These are phyloP conservation scores for Macrobrachium rosenbergii DNA, from an alignment of 1,140 invertebrate species.

Conservation along the genomic window DNA sequence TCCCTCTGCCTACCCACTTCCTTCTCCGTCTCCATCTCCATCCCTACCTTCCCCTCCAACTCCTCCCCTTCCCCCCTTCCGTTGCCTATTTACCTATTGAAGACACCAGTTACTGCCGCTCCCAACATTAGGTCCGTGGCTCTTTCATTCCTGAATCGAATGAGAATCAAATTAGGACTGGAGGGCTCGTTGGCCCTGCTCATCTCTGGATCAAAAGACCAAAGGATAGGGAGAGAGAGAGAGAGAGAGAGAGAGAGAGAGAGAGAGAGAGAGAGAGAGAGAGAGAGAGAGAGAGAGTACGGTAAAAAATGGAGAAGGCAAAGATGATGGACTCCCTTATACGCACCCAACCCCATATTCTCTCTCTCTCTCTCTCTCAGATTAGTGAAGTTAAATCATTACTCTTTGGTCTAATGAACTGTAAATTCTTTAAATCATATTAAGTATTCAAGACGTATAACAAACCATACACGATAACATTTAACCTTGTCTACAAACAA, in stretches of 20 bases:
- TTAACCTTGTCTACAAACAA: too few relatives aligned
- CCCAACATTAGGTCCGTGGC: background rate
- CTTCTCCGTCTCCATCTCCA: background rate
- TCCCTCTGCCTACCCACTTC: background rate
- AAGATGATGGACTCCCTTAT: conserved; percentile 1
- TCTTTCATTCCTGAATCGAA: background rate
- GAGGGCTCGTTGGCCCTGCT: background rate
- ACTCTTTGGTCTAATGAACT: too few relatives aligned
- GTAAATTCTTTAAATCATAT: too few relatives aligned
- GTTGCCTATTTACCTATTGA: background rate
- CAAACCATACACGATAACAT: too few relatives aligned
- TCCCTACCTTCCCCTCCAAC: background rate
- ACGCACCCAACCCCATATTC: background rate
- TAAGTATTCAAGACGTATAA: too few relatives aligned
- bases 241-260: conserved; percentile 1
- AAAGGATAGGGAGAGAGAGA: conserved; percentile 10
- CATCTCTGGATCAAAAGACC: background rate
- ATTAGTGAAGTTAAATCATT: too few relatives aligned
- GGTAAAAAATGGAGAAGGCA: conserved; percentile 13
- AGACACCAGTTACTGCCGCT: background rate
- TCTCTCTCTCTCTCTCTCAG: conserved; percentile 22
- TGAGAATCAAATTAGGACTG: too few relatives aligned
- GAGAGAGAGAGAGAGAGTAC: conserved; percentile 15
- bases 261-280: conserved; percentile 7
- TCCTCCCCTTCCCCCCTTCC: background rate